Evolutionary conservation across 2,113 vertebrate genomes (phyloP).

Genomic region (Rattus rattus): DNA sequence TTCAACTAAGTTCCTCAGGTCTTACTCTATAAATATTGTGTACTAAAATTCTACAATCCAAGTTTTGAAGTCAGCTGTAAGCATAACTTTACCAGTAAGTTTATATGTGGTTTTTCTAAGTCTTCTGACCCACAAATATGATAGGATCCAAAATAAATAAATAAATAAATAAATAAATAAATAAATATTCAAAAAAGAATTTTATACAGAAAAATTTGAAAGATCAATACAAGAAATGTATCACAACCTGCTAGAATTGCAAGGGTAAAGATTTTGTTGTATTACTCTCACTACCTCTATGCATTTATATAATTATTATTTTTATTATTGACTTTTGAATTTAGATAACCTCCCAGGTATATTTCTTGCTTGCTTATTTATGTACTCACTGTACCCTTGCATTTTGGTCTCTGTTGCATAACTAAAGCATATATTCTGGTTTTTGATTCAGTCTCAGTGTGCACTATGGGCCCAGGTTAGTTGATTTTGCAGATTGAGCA

Average conservation of each 20-base stretch:
- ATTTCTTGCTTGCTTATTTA: neutral
- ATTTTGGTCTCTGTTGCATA: neutral
- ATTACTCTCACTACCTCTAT: neutral
- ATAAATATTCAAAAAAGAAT: neutral
- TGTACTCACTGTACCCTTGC: neutral
- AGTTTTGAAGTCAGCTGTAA: constrained; percentile 20
- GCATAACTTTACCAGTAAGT: neutral
- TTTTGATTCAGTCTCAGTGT: no score
- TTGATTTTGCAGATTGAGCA: no score
- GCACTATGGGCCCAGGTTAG: no score
- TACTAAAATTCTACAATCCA: constrained; percentile 24
- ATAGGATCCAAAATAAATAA: constrained; percentile 6
- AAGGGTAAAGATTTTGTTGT: neutral
- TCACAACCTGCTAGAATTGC: neutral
- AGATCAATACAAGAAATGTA: neutral
- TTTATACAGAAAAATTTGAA: neutral
- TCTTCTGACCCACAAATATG: constrained; percentile 41
- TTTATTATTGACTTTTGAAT: neutral
- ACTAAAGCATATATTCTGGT: neutral
- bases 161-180: no score
- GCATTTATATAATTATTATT: neutral
- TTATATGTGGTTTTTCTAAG: constrained; percentile 33
- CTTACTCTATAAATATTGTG: constrained; percentile 51
- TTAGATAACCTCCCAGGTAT: neutral
- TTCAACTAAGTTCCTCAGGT: constrained; percentile 66